Conservation (phyloP, 2,888 invertebrate species). For the Hemaris fuciformis region DNA sequence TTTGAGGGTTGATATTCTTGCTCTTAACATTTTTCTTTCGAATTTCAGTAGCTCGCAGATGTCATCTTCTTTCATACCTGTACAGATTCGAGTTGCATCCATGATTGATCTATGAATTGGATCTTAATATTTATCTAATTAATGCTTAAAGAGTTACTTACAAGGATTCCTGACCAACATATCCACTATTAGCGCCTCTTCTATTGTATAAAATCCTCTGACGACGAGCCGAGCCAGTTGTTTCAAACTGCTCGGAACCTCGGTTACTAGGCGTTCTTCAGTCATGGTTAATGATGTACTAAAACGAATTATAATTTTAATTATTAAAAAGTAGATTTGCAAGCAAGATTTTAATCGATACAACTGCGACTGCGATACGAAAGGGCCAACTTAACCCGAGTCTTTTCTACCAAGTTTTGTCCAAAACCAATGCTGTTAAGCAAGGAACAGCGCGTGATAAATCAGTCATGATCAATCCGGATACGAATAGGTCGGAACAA, state of each 20-base stretch:
- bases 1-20: slow-evolving; percentile 91
- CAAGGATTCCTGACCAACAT: slow-evolving; percentile 98
- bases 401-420: too few relatives aligned
- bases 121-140: neutral
- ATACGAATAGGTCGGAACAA: too few relatives aligned
- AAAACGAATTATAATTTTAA: neutral
- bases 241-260: slow-evolving; percentile 96
- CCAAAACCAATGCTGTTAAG: too few relatives aligned
- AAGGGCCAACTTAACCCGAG: too few relatives aligned
- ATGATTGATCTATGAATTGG: neutral
- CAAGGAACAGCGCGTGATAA: too few relatives aligned
- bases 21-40: slow-evolving; percentile 95
- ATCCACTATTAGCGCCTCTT: slow-evolving; percentile 96
- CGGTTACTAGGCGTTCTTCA: slow-evolving; percentile 90
- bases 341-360: too few relatives aligned
- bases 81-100: neutral
- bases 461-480: too few relatives aligned
- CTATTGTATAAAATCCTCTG: slow-evolving; percentile 95
- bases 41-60: slow-evolving; percentile 95
- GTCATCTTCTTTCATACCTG: slow-evolving; percentile 94
- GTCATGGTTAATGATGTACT: slow-evolving; percentile 64
- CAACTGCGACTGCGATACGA: too few relatives aligned
- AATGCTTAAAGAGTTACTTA: slow-evolving; percentile 70
- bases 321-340: too few relatives aligned
- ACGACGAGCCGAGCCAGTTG: slow-evolving; percentile 95